Conservation (phyloP, 2,113 vertebrate genomes). For the Calidris pygmaea region DNA sequence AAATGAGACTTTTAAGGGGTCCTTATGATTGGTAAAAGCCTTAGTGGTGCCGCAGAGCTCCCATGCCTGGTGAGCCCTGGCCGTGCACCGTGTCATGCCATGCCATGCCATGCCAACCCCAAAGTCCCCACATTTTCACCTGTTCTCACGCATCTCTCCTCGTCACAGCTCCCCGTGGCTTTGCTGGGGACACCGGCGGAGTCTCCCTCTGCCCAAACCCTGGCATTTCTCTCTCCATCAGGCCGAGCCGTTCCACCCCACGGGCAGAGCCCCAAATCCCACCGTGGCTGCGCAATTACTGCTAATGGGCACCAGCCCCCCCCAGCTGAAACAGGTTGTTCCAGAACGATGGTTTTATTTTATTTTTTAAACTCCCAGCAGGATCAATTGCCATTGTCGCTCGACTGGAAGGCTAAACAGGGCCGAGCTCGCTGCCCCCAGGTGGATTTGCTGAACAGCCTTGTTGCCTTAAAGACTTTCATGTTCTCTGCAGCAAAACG, state of each 20-base stretch:
- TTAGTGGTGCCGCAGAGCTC: background rate
- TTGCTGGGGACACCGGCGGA: accelerated
- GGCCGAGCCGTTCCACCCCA: background rate
- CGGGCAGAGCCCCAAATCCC: background rate
- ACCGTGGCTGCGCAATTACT: accelerated
- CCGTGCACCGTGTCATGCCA: accelerated
- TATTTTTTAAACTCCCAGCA: background rate
- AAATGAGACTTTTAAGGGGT: background rate
- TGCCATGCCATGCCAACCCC: background rate
- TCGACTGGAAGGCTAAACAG: background rate
- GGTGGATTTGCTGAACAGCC: background rate
- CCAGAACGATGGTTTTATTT: background rate
- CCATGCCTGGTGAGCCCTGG: accelerated
- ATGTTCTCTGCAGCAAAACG: background rate
- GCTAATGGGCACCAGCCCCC: background rate
- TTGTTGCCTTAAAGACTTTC: accelerated
- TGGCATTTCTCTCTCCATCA: accelerated
- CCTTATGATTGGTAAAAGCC: accelerated
- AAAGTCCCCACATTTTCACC: accelerated
- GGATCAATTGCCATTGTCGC: background rate
- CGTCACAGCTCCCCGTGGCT: accelerated
- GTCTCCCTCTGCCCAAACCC: background rate
- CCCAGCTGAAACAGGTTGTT: background rate
- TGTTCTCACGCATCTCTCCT: accelerated
- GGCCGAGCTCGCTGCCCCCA: background rate